Conservation (phyloP, 2,797 vertebrate genomes). For the Crocodylus rhombifer region DNA sequence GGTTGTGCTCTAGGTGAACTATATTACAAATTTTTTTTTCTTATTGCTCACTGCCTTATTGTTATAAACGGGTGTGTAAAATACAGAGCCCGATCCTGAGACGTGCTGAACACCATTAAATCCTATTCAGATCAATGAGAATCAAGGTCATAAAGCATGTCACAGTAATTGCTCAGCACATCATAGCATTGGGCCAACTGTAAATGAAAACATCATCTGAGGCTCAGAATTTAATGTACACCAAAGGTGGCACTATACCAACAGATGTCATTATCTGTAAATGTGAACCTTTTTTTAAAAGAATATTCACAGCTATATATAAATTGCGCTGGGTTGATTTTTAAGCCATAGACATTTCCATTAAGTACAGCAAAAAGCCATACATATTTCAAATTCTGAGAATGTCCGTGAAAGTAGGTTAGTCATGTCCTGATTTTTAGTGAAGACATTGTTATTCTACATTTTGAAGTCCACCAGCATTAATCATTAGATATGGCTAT, state of each 20-base stretch:
- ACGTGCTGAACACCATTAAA: neutral
- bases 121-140: neutral
- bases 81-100: neutral
- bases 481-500: neutral
- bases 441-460: neutral
- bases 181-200: fast-evolving
- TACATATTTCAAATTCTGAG: neutral
- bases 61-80: neutral
- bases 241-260: neutral
- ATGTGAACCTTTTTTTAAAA: neutral
- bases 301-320: neutral
- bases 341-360: neutral
- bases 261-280: neutral
- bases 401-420: neutral
- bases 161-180: neutral
- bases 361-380: neutral
- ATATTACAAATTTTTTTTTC: neutral
- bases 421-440: neutral
- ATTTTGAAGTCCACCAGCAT: neutral
- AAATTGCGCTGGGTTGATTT: neutral
- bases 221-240: neutral
- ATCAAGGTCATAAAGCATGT: neutral
- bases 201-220: neutral
- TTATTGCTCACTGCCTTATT: neutral
- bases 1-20: neutral